phyloP scores from a whole-genome alignment of 2,797 vertebrate genomes.

The Heteromormyrus szaboi region DNA sequence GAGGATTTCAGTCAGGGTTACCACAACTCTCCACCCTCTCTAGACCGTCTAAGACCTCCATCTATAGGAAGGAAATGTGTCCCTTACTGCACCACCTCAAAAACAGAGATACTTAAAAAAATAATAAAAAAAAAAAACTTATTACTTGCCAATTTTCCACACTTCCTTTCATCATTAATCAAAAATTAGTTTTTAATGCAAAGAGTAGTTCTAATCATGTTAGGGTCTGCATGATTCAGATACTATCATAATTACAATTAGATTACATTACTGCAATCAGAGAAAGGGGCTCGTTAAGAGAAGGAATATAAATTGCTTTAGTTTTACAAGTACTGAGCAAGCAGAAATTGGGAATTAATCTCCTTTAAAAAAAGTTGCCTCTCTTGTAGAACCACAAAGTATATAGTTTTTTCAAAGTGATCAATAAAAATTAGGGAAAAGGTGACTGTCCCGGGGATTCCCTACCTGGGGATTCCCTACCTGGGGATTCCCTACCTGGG shows the following conservation, averaged over 20 bases:
- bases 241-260: constrained; percentile 99
- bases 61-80: constrained; percentile 44
- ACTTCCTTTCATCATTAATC: constrained; percentile 99
- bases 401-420: constrained; percentile 83
- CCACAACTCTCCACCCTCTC: constrained; percentile 33
- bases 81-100: constrained; percentile 40
- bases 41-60: constrained; percentile 48
- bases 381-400: constrained; percentile 92
- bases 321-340: constrained; percentile 99
- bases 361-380: constrained; percentile 95
- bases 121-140: constrained; percentile 80
- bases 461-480: no score
- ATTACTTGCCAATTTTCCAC: constrained; percentile 99
- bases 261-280: constrained; percentile 99
- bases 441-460: constrained; percentile 53
- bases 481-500: no score
- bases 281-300: constrained; percentile 99
- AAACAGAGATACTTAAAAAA: constrained; percentile 73
- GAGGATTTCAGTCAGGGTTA: constrained; percentile 62
- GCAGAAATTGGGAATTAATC: constrained; percentile 99
- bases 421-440: constrained; percentile 90
- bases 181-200: constrained; percentile 99
- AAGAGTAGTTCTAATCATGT: constrained; percentile 99
- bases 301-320: constrained; percentile 99
- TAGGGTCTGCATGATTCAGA: constrained; percentile 99